These are phyloP conservation scores for Diadegma fenestrale DNA, from an alignment of 2,888 invertebrate species.

Conservation along the genomic window DNA sequence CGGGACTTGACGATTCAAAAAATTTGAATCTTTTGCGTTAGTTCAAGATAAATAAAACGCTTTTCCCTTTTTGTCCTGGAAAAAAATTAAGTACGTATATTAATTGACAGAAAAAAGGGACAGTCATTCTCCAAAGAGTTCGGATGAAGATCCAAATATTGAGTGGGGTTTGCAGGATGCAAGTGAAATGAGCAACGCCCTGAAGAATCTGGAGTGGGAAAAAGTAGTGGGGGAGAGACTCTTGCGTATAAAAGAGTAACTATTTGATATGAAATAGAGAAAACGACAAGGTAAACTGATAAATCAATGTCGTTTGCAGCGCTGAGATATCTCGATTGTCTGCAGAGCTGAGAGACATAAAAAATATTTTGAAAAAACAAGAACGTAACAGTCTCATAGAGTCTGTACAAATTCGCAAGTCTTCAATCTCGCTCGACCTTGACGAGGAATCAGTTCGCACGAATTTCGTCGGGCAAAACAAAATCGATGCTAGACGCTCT, in stretches of 20 bases:
- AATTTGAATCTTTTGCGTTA: no score
- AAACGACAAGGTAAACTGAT: neutral
- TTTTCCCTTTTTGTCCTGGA: no score
- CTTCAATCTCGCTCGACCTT: neutral
- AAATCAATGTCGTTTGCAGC: constrained; percentile 26
- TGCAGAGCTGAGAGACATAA: constrained; percentile 56
- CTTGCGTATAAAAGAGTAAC: constrained; percentile 57
- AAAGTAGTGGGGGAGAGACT: constrained; percentile 35
- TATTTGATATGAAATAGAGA: neutral
- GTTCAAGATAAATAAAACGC: no score
- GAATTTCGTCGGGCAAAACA: constrained; percentile 47
- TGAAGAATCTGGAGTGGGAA: constrained; percentile 34
- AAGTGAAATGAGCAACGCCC: constrained; percentile 8
- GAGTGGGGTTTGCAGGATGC: neutral
- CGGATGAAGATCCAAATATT: neutral
- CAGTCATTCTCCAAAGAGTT: constrained; percentile 3
- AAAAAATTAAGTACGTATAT: neutral
- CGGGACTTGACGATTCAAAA: no score
- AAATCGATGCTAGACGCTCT: neutral
- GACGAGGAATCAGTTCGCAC: neutral
- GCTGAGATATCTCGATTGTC: constrained; percentile 61
- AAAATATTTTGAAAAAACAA: constrained; percentile 34
- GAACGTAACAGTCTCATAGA: constrained; percentile 26
- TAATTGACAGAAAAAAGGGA: neutral
- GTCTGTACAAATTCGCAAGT: constrained; percentile 19